These are phyloP conservation scores for Oasisia sp. DNA, from an alignment of 2,888 invertebrate genomes.

Conservation along the genomic window DNA sequence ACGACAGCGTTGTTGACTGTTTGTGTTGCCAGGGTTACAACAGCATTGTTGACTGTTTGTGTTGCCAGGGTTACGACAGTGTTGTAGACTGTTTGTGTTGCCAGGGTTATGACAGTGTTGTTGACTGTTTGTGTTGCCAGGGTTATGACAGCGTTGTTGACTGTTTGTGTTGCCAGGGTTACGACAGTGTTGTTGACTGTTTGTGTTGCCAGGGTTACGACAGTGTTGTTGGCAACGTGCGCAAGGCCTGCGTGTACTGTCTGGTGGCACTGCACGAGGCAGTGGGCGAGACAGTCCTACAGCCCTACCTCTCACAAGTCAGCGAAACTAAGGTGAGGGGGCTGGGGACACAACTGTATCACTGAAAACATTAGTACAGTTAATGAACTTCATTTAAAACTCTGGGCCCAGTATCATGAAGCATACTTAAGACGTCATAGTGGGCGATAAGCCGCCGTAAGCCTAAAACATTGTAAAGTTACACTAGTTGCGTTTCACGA, in stretches of 20 bases:
- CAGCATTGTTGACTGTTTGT: not conserved
- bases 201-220: not conserved
- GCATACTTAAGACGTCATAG: no score
- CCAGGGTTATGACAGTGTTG: not conserved
- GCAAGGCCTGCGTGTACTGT: not conserved
- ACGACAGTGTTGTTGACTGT: not conserved
- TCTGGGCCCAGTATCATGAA: no score
- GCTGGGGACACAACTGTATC: no score
- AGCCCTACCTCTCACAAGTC: not conserved
- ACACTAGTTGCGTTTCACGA: no score
- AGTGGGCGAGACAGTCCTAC: not conserved
- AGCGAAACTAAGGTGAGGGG: not conserved
- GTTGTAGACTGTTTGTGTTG: constrained; percentile 14
- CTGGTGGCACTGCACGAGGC: not conserved
- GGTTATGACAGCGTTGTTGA: not conserved
- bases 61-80: constrained; percentile 3
- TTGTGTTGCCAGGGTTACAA: not conserved
- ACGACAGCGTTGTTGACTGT: not conserved
- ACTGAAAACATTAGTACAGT: no score
- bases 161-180: constrained; percentile 14
- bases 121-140: constrained; percentile 7
- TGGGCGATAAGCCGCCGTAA: no score
- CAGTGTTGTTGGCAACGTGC: constrained; percentile 3
- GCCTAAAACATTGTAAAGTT: no score
- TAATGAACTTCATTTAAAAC: no score